These are phyloP conservation scores for Perccottus glenii DNA, from an alignment of 2,113 vertebrate species.

Conservation along the genomic window DNA sequence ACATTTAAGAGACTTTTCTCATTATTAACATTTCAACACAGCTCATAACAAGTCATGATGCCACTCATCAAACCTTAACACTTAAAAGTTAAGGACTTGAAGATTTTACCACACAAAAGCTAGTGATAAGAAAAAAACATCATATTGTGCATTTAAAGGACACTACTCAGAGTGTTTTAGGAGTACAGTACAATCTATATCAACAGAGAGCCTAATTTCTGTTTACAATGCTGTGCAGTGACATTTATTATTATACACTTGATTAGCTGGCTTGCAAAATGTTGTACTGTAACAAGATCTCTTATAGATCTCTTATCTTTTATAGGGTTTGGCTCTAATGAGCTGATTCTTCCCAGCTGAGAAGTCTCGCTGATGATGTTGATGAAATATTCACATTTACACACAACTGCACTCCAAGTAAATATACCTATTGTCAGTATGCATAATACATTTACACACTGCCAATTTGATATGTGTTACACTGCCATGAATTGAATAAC, in stretches of 20 bases:
- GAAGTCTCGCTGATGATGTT: conserved; percentile 79
- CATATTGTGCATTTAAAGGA: conserved; percentile 68
- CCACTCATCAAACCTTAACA: conserved; percentile 28
- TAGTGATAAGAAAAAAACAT: conserved; percentile 58
- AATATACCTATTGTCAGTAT: conserved; percentile 74
- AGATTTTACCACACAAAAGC: conserved; percentile 54
- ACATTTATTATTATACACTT: conserved; percentile 51
- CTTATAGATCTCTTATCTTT: too few species aligned
- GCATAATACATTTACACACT: conserved; percentile 78
- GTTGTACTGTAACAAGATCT: conserved; percentile 58
- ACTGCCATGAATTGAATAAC: conserved; percentile 72
- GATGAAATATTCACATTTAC: conserved; percentile 82
- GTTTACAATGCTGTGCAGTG: conserved; percentile 64
- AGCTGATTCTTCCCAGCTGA: conserved; percentile 69
- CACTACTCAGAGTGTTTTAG: conserved; percentile 66
- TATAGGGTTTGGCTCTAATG: conserved; percentile 27
- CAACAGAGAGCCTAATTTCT: conserved; percentile 58
- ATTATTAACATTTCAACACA: conserved; percentile 1
- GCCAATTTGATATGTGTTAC: conserved; percentile 81
- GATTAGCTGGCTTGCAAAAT: conserved; percentile 63
- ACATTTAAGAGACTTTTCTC: conserved; percentile 21
- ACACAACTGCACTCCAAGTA: conserved; percentile 88
- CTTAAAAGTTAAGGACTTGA: conserved; percentile 21
- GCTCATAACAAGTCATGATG: conserved; percentile 24
- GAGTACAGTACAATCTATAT: conserved; percentile 59